Base-by-base conservation (phyloP, 53 echinoderm and acorn worm species). In the Apostichopus leukothele region DNA sequence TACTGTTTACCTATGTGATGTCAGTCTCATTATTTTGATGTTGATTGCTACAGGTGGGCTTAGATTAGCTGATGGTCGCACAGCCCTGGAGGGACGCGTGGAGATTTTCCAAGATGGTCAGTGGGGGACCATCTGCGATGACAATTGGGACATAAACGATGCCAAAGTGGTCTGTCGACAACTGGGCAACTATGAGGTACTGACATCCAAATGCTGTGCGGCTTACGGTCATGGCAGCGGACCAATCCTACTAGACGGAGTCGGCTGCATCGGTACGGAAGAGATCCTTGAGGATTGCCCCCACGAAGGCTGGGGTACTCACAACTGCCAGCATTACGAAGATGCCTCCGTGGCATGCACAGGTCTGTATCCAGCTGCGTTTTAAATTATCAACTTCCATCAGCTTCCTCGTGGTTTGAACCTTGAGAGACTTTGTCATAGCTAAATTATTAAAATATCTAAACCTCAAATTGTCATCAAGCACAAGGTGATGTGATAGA, bases 291-390 rank as follows among this genome's bases (percentile, higher is more conserved):
- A 94, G 52, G 94, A 94, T 77, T 96, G 96, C 74, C 90, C 93
- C 11, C 93, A 93, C 76, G 93, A 94, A 14, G 93, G 93, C 3
- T 96, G 94, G 94, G 93, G 93, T 9, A 89, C 90, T 12, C 93
- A 96, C 86, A 94, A 96, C 73, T 96, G 96, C 77, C 94, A 94
- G 78, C 96, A 96, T 67, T 94, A 94, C 66, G 96, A 96, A 67
- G 96, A 96, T 76, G 91, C 94, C 16, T 93, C 93, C 9, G 94
- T 94, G 0, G 60, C 94, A 16, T 96, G 96, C 87, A 93, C 96
- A 83, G 96, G 96, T 96, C 16, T 60, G 92, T 77, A 39, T 76
- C 27, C 0, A 71, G 16, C 63, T 7, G 11, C 8, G 63, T 18
- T 18, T 68, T 1, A 68, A 39, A 3, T 39, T 2, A 39, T 39